These are phyloP conservation scores for Potamilus streckersoni DNA, from an alignment of 1,140 invertebrate species.

Conservation along the genomic window DNA sequence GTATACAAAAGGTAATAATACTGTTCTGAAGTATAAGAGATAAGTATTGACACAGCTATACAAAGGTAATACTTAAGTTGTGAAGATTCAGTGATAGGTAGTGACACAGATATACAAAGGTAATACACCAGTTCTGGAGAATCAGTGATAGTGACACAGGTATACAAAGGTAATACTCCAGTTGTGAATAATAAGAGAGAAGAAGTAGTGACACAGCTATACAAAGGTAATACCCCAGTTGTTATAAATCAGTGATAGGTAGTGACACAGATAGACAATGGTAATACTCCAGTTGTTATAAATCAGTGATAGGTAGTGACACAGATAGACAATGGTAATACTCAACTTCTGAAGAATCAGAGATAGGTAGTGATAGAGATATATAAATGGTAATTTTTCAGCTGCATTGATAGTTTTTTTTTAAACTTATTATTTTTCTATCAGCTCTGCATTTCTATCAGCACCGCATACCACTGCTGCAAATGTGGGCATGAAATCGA, in stretches of 20 bases:
- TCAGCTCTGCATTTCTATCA: too few relatives aligned
- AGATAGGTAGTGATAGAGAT: conserved; percentile 80
- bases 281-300: conserved; percentile 67
- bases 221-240: conserved; percentile 14
- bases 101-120: conserved; percentile 68
- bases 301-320: conserved; percentile 87
- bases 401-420: too few relatives aligned
- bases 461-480: too few relatives aligned
- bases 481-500: too few relatives aligned
- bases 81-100: conserved; percentile 86
- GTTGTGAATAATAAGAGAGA: conserved; percentile 81
- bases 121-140: conserved; percentile 71
- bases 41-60: conserved; percentile 76
- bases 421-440: too few relatives aligned
- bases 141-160: conserved; percentile 78
- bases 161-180: conserved; percentile 34
- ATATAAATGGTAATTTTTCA: conserved; percentile 50
- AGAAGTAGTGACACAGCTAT: conserved; percentile 76
- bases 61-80: conserved; percentile 41
- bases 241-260: conserved; percentile 84
- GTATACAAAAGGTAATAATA: conserved; percentile 32
- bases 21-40: conserved; percentile 80
- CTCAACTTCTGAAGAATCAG: conserved; percentile 76
- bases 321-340: conserved; percentile 30
- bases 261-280: conserved; percentile 70